These are phyloP conservation scores for Pogona vitticeps DNA, from an alignment of 2,113 vertebrate species.

Conservation along the genomic window DNA sequence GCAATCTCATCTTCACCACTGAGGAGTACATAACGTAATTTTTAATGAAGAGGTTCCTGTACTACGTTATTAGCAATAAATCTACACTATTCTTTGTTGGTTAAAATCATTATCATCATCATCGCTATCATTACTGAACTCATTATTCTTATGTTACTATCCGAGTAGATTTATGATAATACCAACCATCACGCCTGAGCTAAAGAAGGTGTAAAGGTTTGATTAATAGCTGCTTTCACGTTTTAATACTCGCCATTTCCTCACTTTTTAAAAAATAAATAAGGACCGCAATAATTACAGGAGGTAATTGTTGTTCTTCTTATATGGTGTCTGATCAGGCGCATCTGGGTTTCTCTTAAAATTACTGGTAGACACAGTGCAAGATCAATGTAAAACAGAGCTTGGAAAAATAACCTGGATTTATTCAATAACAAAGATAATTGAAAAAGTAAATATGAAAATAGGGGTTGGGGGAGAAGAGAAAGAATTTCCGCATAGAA, in stretches of 20 bases:
- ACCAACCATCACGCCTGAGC: slow-evolving; percentile 82
- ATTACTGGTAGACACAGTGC: slow-evolving; percentile 13
- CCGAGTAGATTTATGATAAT: slow-evolving; percentile 89
- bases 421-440: slow-evolving; percentile 38
- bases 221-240: slow-evolving; percentile 88
- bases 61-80: slow-evolving; percentile 91
- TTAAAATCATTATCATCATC: slow-evolving; percentile 91
- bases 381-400: slow-evolving; percentile 37
- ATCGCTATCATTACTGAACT: slow-evolving; percentile 89
- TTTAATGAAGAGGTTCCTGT: slow-evolving; percentile 87
- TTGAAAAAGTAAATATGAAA: slow-evolving; percentile 24
- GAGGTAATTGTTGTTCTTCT: slow-evolving; percentile 78
- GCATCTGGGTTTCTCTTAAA: slow-evolving; percentile 62
- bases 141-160: slow-evolving; percentile 91
- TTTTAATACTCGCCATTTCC: slow-evolving; percentile 84
- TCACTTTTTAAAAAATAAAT: slow-evolving; percentile 76
- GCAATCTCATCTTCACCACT: slow-evolving; percentile 69
- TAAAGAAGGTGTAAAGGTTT: slow-evolving; percentile 88
- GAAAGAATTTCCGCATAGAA: not conserved
- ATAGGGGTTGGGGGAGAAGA: not conserved
- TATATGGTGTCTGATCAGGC: slow-evolving; percentile 71
- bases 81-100: slow-evolving; percentile 89
- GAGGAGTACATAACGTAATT: slow-evolving; percentile 79
- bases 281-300: slow-evolving; percentile 78
- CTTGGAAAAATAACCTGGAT: slow-evolving; percentile 44